A percentile compares a stretch with the other conserved stretches of the same genome.
Evolutionary conservation across 2,797 vertebrate species (phyloP).

Genomic region (Myotis findleyi): DNA sequence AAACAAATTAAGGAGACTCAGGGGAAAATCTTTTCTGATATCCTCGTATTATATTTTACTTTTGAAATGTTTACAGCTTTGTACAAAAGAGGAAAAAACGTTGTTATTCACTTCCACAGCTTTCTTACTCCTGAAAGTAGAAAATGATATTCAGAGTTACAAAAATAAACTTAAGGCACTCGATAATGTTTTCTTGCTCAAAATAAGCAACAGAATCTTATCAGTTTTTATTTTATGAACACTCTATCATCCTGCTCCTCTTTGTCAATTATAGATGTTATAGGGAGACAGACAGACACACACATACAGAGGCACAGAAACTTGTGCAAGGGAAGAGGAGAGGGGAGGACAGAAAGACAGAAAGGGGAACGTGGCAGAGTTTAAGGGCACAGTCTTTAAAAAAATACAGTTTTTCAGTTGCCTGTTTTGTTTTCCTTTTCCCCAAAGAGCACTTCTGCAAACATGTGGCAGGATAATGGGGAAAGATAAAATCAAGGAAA

Average conservation of each 20-base stretch:
- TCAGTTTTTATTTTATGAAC: not conserved
- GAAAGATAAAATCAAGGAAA: not conserved
- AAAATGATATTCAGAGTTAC: not conserved
- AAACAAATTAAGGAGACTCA: not conserved
- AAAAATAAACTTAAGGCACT: not conserved
- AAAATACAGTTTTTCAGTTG: not conserved
- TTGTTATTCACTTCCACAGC: not conserved
- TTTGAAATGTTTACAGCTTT: constrained; percentile 25
- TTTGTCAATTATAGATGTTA: not conserved
- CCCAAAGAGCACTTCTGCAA: not conserved
- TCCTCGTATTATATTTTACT: not conserved
- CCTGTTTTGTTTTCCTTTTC: not conserved
- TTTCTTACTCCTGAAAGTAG: not conserved
- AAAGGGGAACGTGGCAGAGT: not conserved
- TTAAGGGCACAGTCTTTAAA: not conserved
- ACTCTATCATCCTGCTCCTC: not conserved
- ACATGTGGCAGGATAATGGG: not conserved
- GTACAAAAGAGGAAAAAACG: not conserved
- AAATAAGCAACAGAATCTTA: not conserved
- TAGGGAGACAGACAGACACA: not conserved
- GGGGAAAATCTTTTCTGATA: not conserved
- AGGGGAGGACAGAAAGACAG: not conserved
- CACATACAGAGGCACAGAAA: not conserved
- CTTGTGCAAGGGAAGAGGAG: not conserved
- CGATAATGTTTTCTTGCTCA: not conserved